phyloP scores from a whole-genome alignment of 1,140 invertebrate species.

The Pemphigus obesinymphae region DNA sequence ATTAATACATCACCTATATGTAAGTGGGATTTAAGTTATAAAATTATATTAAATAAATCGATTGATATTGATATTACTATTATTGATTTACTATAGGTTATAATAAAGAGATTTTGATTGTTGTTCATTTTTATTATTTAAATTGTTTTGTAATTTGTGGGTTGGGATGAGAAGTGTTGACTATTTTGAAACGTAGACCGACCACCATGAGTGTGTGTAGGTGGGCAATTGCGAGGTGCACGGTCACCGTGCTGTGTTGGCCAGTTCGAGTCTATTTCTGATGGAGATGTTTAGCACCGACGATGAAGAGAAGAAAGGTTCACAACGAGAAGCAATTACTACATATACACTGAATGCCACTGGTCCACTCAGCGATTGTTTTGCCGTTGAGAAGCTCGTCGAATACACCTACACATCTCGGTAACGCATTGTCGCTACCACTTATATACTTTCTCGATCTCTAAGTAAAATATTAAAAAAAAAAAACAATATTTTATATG shows the following conservation, averaged over 20 bases:
- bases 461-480: not conserved
- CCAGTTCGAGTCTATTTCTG: conserved; percentile 69
- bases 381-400: conserved; percentile 66
- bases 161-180: conserved; percentile 33
- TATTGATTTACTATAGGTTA: not conserved
- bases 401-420: conserved; percentile 75
- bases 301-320: conserved; percentile 49
- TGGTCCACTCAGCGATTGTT: conserved; percentile 58
- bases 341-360: conserved; percentile 62
- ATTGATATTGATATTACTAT: not conserved
- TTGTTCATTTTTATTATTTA: conserved; percentile 13
- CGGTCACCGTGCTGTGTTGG: conserved; percentile 71
- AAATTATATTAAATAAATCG: not conserved
- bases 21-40: not conserved
- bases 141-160: conserved; percentile 19
- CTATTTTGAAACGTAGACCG: conserved; percentile 38
- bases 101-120: not conserved
- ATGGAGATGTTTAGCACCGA: conserved; percentile 70
- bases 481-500: not conserved
- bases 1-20: not conserved
- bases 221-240: conserved; percentile 67
- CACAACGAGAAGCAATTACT: conserved; percentile 35
- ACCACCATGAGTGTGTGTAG: conserved; percentile 49
- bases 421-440: conserved; percentile 49
- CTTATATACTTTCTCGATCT: conserved; percentile 24